Conservation (phyloP, 2,797 vertebrate species). For the Cygnus olor region DNA sequence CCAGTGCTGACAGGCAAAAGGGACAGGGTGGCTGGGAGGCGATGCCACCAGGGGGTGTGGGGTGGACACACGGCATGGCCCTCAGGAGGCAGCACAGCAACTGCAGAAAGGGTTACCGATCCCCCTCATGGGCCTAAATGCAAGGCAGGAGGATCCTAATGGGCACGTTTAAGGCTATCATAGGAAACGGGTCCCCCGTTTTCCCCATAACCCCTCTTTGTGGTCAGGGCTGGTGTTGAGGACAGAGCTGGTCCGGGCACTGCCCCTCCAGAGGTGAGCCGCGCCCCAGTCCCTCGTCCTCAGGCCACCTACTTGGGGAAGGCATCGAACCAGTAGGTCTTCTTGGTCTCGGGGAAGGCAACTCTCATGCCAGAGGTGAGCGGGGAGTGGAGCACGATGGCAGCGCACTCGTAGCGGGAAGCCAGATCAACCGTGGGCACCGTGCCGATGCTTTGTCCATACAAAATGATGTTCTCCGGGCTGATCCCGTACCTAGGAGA, state of each 20-base stretch:
- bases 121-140: fast-evolving
- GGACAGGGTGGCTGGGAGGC: not conserved
- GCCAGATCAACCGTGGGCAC: conserved; percentile 95
- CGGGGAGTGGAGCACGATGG: conserved; percentile 93
- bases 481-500: conserved; percentile 89
- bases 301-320: conserved; percentile 90
- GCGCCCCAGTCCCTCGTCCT: not conserved
- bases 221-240: not conserved
- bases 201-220: fast-evolving
- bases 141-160: not conserved
- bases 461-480: conserved; percentile 94
- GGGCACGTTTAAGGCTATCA: fast-evolving
- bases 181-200: fast-evolving
- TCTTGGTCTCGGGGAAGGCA: conserved; percentile 95
- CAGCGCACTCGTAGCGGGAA: conserved; percentile 93
- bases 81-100: not conserved
- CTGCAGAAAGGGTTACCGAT: fast-evolving
- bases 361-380: conserved; percentile 96
- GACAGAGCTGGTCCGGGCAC: not conserved
- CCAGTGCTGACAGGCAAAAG: fast-evolving
- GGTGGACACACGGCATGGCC: not conserved
- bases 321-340: conserved; percentile 96
- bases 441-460: conserved; percentile 95
- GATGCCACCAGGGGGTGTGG: not conserved
- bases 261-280: not conserved